Conservation (phyloP, 2,113 vertebrate genomes). For the Erythrolamprus reginae region DNA sequence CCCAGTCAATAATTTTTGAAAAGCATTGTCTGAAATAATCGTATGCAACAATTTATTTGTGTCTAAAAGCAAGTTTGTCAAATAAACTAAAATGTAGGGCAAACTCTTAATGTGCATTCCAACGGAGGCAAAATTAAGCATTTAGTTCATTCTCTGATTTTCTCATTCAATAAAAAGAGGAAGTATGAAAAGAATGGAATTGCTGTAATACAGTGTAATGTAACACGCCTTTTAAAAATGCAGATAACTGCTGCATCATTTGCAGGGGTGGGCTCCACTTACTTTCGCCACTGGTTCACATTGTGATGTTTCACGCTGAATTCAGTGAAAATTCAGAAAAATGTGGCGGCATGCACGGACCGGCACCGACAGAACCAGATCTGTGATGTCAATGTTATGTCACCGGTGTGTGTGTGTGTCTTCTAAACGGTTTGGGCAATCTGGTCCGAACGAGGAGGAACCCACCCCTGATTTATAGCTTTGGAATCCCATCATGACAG, state of each 20-base stretch:
- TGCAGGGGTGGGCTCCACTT: too few relatives aligned
- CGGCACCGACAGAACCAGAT: too few relatives aligned
- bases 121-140: background rate
- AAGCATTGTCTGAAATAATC: background rate
- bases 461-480: too few relatives aligned
- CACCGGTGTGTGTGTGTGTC: too few relatives aligned
- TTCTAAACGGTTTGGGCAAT: too few relatives aligned
- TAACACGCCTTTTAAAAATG: background rate
- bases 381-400: too few relatives aligned
- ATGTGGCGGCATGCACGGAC: too few relatives aligned
- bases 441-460: too few relatives aligned
- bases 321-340: too few relatives aligned
- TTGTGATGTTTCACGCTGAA: too few relatives aligned
- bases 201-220: background rate
- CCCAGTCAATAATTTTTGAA: background rate
- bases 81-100: background rate
- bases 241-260: background rate
- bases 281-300: too few relatives aligned
- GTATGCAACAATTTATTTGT: background rate
- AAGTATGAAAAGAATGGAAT: background rate
- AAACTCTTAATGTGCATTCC: constrained; percentile 12
- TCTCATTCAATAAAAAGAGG: background rate
- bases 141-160: background rate
- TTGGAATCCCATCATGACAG: background rate
- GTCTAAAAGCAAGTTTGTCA: background rate